These are phyloP conservation scores for Oriolus oriolus DNA, from an alignment of 2,113 vertebrate genomes.

Conservation along the genomic window DNA sequence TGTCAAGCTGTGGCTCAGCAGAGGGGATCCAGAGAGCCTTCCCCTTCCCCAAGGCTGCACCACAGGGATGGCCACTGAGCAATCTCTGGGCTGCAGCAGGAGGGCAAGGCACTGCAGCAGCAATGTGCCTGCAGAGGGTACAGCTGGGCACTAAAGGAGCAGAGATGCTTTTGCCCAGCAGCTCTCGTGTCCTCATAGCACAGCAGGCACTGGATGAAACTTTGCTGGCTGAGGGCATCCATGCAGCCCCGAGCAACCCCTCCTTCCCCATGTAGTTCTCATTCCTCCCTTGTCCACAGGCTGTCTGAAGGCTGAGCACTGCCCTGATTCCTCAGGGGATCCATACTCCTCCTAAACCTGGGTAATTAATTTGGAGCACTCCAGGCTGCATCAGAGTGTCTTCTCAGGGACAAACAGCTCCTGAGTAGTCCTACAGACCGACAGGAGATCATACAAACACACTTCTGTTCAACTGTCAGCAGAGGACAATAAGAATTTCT, in stretches of 20 bases:
- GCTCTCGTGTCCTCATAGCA: not conserved
- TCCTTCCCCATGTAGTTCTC: not conserved
- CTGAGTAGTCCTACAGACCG: not conserved
- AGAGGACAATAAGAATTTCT: not conserved
- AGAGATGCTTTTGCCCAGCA: not conserved
- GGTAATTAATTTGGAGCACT: not conserved
- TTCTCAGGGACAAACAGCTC: not conserved
- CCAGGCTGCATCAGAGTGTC: not conserved
- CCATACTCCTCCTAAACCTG: not conserved
- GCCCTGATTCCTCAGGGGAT: not conserved
- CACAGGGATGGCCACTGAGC: not conserved
- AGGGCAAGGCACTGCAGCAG: not conserved
- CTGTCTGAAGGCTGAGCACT: not conserved
- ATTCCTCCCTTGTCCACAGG: not conserved
- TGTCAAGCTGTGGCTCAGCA: not conserved
- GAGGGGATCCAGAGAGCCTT: not conserved
- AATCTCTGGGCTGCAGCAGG: not conserved
- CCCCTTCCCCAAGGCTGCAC: not conserved
- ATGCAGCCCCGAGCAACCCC: not conserved
- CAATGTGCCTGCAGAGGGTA: not conserved
- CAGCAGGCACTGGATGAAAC: not conserved
- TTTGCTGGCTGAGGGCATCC: not conserved
- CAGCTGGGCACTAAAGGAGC: not conserved
- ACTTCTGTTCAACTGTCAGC: not conserved
- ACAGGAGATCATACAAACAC: not conserved